Evolutionary conservation across 2,888 invertebrate species (phyloP).

Genomic region (Rhagophthalmus giganteus): DNA sequence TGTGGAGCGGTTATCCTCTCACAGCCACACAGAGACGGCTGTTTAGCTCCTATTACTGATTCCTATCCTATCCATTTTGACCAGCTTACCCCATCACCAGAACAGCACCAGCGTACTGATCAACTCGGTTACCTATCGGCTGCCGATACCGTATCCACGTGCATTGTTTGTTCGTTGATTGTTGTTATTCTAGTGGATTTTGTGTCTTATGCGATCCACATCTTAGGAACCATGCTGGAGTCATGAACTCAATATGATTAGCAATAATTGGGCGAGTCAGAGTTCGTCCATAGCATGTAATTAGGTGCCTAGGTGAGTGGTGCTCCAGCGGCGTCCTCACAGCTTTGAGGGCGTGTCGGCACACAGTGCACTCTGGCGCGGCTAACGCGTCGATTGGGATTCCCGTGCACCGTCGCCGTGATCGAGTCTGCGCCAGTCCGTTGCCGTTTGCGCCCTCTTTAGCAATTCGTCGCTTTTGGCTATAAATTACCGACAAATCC

Average conservation of each 20-base stretch:
- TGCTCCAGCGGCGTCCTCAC: constrained; percentile 37
- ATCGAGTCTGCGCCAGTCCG: constrained; percentile 36
- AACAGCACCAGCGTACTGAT: constrained; percentile 40
- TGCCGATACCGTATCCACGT: constrained; percentile 33
- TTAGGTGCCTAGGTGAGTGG: constrained; percentile 55
- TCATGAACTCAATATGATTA: constrained; percentile 52
- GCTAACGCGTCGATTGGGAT: constrained; percentile 32
- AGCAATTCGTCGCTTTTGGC: constrained; percentile 35
- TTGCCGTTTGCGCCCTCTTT: constrained; percentile 44
- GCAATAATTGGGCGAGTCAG: constrained; percentile 53
- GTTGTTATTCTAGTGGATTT: constrained; percentile 50
- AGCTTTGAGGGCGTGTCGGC: constrained; percentile 45
- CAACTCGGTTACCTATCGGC: constrained; percentile 34
- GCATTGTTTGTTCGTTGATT: constrained; percentile 49
- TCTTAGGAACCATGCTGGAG: constrained; percentile 44
- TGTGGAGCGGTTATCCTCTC: constrained; percentile 88
- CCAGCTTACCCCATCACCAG: constrained; percentile 38
- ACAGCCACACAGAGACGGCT: constrained; percentile 94
- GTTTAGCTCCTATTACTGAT: constrained; percentile 64
- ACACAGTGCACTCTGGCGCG: constrained; percentile 45
- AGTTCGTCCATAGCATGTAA: constrained; percentile 53
- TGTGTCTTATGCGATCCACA: constrained; percentile 40
- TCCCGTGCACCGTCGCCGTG: constrained; percentile 44
- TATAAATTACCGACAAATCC: constrained; percentile 13
- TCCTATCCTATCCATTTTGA: constrained; percentile 38